Evolutionary conservation across 2,797 vertebrate species (phyloP).

Genomic region (Taeniopygia guttata): DNA sequence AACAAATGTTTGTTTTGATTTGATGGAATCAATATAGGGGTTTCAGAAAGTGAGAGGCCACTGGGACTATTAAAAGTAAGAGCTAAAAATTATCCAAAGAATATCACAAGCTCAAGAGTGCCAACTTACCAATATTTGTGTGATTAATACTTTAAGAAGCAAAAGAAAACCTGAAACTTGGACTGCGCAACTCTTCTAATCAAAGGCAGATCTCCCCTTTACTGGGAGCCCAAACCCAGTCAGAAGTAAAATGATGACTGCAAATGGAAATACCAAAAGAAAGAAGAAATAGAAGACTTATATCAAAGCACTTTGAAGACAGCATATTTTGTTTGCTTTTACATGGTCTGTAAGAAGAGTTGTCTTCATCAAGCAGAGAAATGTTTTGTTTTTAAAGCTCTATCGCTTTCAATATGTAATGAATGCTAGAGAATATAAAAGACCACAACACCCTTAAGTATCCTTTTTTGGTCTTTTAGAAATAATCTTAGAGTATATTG

Average conservation of each 20-base stretch:
- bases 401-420: neutral
- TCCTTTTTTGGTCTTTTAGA: neutral
- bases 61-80: neutral
- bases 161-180: neutral
- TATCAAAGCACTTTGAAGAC: neutral
- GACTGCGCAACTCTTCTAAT: neutral
- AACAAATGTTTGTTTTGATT: neutral
- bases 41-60: neutral
- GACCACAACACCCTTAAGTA: fast-evolving
- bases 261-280: neutral
- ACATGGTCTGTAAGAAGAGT: neutral
- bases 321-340: neutral
- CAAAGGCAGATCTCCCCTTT: neutral
- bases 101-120: neutral
- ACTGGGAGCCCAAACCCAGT: fast-evolving
- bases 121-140: neutral
- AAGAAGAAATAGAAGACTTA: neutral
- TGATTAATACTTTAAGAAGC: neutral
- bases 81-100: neutral
- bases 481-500: neutral
- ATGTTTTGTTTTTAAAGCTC: neutral
- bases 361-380: neutral
- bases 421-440: neutral
- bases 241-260: neutral
- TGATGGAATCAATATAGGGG: neutral